Conservation (phyloP, 1,140 invertebrate species). For the Oreohelix idahoensis region DNA sequence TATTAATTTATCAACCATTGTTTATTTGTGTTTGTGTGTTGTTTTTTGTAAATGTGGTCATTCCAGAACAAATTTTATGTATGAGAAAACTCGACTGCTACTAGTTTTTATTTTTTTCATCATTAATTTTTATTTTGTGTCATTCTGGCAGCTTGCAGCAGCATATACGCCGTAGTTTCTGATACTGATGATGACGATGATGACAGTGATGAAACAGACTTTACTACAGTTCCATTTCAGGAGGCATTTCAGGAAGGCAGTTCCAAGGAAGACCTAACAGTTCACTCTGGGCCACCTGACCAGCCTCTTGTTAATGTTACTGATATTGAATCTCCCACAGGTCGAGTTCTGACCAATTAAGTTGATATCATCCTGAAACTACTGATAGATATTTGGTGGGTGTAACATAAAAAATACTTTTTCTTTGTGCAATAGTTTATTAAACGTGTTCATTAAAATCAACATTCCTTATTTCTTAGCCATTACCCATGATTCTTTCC, state of each 20-base stretch:
- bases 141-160: background rate
- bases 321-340: slow-evolving; percentile 5
- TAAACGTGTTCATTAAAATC: too few relatives aligned
- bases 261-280: background rate
- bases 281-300: background rate
- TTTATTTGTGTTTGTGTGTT: too few relatives aligned
- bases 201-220: background rate
- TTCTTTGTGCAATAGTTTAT: too few relatives aligned
- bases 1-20: too few relatives aligned
- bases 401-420: too few relatives aligned
- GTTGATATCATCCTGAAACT: background rate
- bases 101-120: too few relatives aligned
- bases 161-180: background rate
- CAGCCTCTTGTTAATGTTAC: background rate
- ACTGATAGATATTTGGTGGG: too few relatives aligned
- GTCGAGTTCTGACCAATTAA: background rate
- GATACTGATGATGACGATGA: slow-evolving; percentile 5
- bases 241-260: background rate
- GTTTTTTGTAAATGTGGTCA: too few relatives aligned
- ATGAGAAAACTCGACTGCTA: too few relatives aligned
- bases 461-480: too few relatives aligned
- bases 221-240: background rate
- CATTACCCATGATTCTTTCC: too few relatives aligned
- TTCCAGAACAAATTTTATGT: too few relatives aligned
- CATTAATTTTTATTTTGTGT: background rate